Evolutionary conservation across 1,140 invertebrate species (phyloP).

Genomic region (Whitmania pigra): DNA sequence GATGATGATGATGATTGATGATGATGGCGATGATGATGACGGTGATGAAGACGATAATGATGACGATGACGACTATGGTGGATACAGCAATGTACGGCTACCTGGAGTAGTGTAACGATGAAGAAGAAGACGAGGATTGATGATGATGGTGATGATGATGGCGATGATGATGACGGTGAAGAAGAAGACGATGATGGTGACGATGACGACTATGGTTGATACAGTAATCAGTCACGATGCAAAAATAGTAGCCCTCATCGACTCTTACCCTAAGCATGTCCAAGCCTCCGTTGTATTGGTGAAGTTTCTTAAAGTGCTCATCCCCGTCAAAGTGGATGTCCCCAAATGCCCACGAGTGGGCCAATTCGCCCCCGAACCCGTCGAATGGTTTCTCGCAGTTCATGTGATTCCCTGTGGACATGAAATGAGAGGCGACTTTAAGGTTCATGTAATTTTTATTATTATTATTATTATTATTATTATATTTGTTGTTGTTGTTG

Average conservation of each 20-base stretch:
- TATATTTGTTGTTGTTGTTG: no score
- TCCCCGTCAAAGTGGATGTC: constrained; percentile 46
- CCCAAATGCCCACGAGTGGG: constrained; percentile 40
- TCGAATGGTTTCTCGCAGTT: constrained; percentile 34
- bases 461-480: no score
- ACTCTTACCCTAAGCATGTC: not conserved
- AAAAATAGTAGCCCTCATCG: not conserved
- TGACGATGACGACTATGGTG: not conserved
- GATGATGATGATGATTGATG: not conserved
- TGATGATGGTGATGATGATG: not conserved
- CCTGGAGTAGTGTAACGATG: not conserved
- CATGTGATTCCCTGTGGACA: not conserved
- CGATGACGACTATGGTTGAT: no score
- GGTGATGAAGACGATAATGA: not conserved
- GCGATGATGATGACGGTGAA: no score
- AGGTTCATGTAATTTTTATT: no score
- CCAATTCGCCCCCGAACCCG: constrained; percentile 44
- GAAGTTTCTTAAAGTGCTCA: constrained; percentile 24
- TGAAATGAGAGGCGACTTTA: no score
- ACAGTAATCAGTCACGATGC: not conserved
- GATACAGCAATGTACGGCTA: constrained; percentile 43
- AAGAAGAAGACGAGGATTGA: not conserved
- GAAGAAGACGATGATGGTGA: no score
- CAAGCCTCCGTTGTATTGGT: not conserved
- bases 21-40: not conserved